Base-by-base conservation (phyloP, 2,797 vertebrate genomes). In the Lacerta viridis region DNA sequence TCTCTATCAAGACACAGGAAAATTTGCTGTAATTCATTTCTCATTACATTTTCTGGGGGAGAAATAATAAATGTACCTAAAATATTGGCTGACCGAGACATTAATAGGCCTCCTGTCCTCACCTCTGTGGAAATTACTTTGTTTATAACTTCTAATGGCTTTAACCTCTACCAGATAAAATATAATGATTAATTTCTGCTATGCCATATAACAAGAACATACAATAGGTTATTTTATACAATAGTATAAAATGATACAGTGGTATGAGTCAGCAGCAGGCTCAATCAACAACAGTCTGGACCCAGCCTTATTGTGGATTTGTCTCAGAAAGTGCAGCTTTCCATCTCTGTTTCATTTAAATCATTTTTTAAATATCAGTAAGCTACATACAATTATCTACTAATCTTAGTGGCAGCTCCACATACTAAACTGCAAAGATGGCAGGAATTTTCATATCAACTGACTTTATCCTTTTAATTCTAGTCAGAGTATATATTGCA, bases 281-380 rank as follows among this genome's bases (percentile, higher is more conserved):
- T 71, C 74, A 85, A 55, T 50, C 39, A 77, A 43, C 8, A 71
- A 23, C 43, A 64, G 36, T 69, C 78, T 69, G 10, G 9, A 88
- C 61, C 71, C 82, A 85, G 74, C 82, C 61, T 88, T 82, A 39
- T 43, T 50, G 59, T 71, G 78, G 46, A 36, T 36, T 72, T 85
- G 64, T 75, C 86, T 85, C 61, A 5, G 27, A 69, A 88, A 46
- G 18, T 80, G 64, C 41, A 84, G 78, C 39, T 80, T 88, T 88
- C 17, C 69, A 84, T 64, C 69, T 86, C 84, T 83, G 27, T 23
- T 36, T 89, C 90, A 75, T 71, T 59, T 59, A 87, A 93, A 75
- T 43, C 5, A 27, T n/a, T 46, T 72, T 88, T 0, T 36, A 84
- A 83, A 25, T 20, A 4, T 1, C 17, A 88, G 41, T 33, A 80